Conservation (phyloP, 2,888 invertebrate species). For the Aradus depressus region DNA sequence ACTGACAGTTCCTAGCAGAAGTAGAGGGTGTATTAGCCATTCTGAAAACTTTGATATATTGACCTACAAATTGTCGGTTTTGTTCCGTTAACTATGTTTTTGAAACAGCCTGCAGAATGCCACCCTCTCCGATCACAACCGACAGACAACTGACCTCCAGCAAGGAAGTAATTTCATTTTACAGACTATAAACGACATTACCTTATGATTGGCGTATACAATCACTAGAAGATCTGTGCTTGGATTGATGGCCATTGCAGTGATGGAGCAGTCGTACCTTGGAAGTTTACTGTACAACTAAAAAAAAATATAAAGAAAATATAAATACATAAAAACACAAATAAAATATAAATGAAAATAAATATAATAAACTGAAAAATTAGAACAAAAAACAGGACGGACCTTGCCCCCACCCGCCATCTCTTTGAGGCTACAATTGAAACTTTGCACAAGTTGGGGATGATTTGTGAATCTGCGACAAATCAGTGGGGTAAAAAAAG, state of each 20-base stretch:
- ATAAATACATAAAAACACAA: background rate
- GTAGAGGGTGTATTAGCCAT: no score
- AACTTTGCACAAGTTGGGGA: no score
- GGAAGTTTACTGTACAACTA: slow-evolving; percentile 52
- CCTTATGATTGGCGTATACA: slow-evolving; percentile 70
- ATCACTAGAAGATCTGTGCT: slow-evolving; percentile 49
- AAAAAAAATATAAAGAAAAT: slow-evolving; percentile 26
- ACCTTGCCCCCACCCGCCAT: slow-evolving; percentile 8
- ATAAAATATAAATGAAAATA: background rate
- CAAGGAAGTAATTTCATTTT: background rate
- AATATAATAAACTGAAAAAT: background rate
- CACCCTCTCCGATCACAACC: no score
- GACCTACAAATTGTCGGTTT: no score
- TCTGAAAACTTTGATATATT: no score
- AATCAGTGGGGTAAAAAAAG: no score
- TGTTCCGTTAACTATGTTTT: no score
- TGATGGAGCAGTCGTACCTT: slow-evolving; percentile 54
- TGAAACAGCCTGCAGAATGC: no score
- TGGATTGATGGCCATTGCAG: slow-evolving; percentile 58
- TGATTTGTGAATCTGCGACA: no score
- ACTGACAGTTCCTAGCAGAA: no score
- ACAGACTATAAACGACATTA: slow-evolving; percentile 34
- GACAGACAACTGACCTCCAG: no score
- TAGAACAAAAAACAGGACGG: background rate
- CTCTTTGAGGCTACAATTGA: no score